Conservation (phyloP, 2,113 vertebrate species). For the rat (Rattus norvegicus) region DNA sequence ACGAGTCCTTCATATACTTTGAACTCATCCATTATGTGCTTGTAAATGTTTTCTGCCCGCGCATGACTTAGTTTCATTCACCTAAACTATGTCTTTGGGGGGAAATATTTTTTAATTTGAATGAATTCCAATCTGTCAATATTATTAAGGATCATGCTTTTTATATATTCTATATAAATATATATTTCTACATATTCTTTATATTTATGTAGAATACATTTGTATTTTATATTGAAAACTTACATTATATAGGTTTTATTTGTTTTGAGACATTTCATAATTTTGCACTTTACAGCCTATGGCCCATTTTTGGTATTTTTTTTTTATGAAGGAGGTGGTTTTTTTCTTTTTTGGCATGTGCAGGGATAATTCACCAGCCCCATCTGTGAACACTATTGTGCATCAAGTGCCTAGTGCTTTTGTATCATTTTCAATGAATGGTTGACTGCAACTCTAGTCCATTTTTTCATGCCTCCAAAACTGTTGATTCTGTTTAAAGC, state of each 20-base stretch:
- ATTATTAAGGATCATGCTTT: conserved; percentile 4
- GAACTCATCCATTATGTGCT: not conserved
- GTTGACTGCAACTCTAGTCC: not conserved
- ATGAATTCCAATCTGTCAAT: not conserved
- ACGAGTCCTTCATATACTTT: conserved; percentile 8
- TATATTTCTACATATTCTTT: no score
- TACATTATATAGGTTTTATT: not conserved
- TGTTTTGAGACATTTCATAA: not conserved
- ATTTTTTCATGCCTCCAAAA: not conserved
- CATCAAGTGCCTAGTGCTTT: not conserved
- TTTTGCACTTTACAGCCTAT: not conserved
- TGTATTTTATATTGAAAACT: not conserved
- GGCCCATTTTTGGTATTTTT: not conserved
- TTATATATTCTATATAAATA: not conserved
- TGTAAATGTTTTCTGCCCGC: not conserved
- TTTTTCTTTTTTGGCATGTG: not conserved
- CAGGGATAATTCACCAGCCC: not conserved
- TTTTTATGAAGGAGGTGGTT: not conserved
- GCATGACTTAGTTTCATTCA: not conserved
- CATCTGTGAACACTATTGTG: not conserved
- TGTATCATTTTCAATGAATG: not conserved
- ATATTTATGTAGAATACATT: not conserved
- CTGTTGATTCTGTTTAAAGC: not conserved
- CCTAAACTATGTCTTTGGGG: not conserved
- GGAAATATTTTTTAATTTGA: conserved; percentile 35